Evolutionary conservation across 2,888 invertebrate species (phyloP), one percentile per base, ranked within the genome.

Genomic region (Acleris emargana): DNA sequence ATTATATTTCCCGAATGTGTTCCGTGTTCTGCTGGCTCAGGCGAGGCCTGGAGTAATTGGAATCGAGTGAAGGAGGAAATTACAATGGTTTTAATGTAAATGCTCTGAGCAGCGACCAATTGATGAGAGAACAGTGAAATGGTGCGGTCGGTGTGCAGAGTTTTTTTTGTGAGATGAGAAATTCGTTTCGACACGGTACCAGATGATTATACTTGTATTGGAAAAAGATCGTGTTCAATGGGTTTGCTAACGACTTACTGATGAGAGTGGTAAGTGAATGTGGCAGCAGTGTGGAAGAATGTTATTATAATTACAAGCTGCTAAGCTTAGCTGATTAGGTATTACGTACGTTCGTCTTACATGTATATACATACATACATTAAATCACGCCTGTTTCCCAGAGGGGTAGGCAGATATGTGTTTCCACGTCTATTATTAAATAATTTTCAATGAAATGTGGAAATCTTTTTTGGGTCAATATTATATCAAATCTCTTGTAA

Each of bases 11-110:
- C 55, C 57, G 22, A 55, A 55, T 45, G 59, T 55, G 55, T 55
- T 60, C 32, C 55, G 32, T 55, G 32, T 60, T 60, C 54, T 42
- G 59, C 55, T 49, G 54, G 58, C 58, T 53, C 59, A 42, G 28
- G 22, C 47, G 58, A 16, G 52, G 68, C 66, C 58, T 62, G 63
- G 58, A 42, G 71, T 81, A 79, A 82, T 81, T 80, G 76, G 70
- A 77, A 77, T 71, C 64, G 70, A 66, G 68, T 63, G 74, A 76
- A 77, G 74, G 71, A 74, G 73, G 69, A 78, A 76, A 80, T 81
- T 72, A 76, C 75, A 72, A 71, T 68, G 74, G 72, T 72, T 73
- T 73, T 71, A 72, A 77, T 79, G 76, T 77, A 78, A 76, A 73
- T 72, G 67, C 70, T 75, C 72, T 66, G 62, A 66, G 68, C 66